A percentile compares a stretch with the other conserved stretches of the same genome.
Evolutionary conservation across 2,797 vertebrate genomes (phyloP).

Genomic region (Oceanodroma leucorhoa): DNA sequence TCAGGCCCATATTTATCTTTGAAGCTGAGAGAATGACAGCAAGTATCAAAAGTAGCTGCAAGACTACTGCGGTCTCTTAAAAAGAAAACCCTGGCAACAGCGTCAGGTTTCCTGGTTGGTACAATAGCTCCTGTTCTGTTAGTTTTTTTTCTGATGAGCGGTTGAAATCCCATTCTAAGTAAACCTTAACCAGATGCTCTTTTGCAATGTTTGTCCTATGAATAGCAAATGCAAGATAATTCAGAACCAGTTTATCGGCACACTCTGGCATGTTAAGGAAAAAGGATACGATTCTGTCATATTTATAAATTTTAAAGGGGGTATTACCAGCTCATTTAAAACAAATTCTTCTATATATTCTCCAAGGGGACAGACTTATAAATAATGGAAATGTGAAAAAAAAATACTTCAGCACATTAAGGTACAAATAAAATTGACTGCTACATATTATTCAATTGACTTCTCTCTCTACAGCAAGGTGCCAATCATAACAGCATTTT

Average conservation of each 20-base stretch:
- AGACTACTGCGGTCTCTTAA: not conserved
- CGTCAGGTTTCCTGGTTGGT: not conserved
- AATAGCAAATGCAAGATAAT: conserved; percentile 57
- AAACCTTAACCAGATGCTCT: conserved; percentile 49
- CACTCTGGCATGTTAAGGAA: not conserved
- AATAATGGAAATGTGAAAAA: conserved; percentile 78
- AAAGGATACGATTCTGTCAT: conserved; percentile 52
- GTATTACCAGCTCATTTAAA: conserved; percentile 80
- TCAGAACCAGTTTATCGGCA: conserved; percentile 55
- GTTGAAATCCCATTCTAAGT: conserved; percentile 49
- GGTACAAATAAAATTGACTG: conserved; percentile 82
- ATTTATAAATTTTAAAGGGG: conserved; percentile 81
- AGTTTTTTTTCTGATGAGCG: not conserved
- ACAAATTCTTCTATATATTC: conserved; percentile 76
- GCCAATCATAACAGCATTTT: conserved; percentile 81
- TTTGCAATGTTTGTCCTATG: conserved; percentile 47
- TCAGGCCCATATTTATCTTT: not conserved
- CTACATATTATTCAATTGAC: conserved; percentile 81
- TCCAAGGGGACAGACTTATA: conserved; percentile 76
- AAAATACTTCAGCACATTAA: conserved; percentile 70
- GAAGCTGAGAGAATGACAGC: not conserved
- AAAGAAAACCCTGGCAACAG: not conserved
- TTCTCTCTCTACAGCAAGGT: conserved; percentile 73
- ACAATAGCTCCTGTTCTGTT: not conserved
- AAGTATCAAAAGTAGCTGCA: not conserved